These are phyloP conservation scores for Metacarcinus magister DNA, from an alignment of 2,888 invertebrate genomes.

Conservation along the genomic window DNA sequence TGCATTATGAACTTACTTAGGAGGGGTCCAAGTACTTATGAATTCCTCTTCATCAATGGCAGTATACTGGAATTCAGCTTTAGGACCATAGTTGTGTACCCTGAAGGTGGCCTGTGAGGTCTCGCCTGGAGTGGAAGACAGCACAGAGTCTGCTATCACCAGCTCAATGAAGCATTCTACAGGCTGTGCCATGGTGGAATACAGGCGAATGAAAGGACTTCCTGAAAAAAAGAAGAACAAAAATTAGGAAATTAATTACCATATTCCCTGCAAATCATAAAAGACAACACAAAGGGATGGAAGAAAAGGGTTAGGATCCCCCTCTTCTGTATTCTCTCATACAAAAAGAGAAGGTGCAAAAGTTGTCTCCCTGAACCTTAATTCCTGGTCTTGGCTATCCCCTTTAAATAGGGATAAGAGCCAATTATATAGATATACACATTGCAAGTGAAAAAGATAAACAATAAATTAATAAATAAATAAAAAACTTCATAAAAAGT, in stretches of 20 bases:
- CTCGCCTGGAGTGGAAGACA: constrained; percentile 58
- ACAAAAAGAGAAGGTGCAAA: too few relatives aligned
- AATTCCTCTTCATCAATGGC: constrained; percentile 64
- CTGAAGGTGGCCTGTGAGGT: constrained; percentile 49
- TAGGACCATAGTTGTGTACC: constrained; percentile 70
- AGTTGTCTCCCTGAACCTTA: too few relatives aligned
- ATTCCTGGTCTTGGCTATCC: too few relatives aligned
- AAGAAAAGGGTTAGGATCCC: too few relatives aligned
- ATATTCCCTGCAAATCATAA: too few relatives aligned
- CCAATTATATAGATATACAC: too few relatives aligned
- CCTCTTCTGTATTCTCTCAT: too few relatives aligned
- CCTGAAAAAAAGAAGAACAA: neutral
- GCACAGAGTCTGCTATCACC: constrained; percentile 53
- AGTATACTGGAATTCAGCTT: constrained; percentile 58
- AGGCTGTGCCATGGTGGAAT: constrained; percentile 61
- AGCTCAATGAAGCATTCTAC: constrained; percentile 69
- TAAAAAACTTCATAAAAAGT: neutral
- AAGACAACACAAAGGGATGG: too few relatives aligned
- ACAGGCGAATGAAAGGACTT: constrained; percentile 67
- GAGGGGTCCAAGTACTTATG: constrained; percentile 52
- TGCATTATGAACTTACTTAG: constrained; percentile 31
- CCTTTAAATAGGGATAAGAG: too few relatives aligned
- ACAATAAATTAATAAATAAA: neutral
- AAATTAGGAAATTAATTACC: neutral
- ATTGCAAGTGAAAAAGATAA: neutral